These are phyloP conservation scores for Cosmia trapezina DNA, from an alignment of 2,888 invertebrate genomes.

Conservation along the genomic window DNA sequence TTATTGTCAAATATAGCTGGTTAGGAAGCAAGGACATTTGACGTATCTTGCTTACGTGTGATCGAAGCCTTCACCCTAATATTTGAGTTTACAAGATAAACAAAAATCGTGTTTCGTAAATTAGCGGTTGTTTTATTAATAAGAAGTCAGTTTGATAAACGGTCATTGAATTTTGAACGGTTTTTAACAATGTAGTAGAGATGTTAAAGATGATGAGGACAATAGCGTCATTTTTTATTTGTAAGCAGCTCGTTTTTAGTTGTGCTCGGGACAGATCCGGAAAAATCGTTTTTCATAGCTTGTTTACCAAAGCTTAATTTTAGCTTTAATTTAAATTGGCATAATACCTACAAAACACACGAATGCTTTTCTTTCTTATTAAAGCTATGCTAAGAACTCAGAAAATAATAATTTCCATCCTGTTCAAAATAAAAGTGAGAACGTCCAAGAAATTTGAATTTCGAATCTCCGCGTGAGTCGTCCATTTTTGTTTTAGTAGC, in stretches of 20 bases:
- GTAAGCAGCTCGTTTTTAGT: not conserved
- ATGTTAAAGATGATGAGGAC: too few relatives aligned
- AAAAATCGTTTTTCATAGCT: too few relatives aligned
- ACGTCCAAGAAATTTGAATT: not conserved
- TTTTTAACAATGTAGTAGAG: not conserved
- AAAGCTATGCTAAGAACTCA: too few relatives aligned
- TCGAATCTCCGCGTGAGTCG: conserved; percentile 56
- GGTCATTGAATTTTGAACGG: not conserved
- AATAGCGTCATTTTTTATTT: not conserved
- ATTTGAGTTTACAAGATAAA: conserved; percentile 50
- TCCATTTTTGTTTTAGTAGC: conserved; percentile 74
- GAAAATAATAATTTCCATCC: too few relatives aligned
- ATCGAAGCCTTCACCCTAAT: conserved; percentile 61
- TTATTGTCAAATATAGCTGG: conserved; percentile 58
- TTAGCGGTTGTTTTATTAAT: conserved; percentile 11
- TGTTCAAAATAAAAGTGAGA: too few relatives aligned
- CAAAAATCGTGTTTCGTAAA: conserved; percentile 53
- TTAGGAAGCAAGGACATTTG: conserved; percentile 61
- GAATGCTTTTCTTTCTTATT: too few relatives aligned
- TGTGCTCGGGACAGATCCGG: not conserved
- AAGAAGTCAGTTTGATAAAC: not conserved
- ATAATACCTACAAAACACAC: too few relatives aligned
- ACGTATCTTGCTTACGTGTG: conserved; percentile 25
- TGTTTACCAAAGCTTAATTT: too few relatives aligned
- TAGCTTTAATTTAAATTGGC: too few relatives aligned